Evolutionary conservation across 2,888 invertebrate species (phyloP).

Genomic region (Macrophya alboannulata): DNA sequence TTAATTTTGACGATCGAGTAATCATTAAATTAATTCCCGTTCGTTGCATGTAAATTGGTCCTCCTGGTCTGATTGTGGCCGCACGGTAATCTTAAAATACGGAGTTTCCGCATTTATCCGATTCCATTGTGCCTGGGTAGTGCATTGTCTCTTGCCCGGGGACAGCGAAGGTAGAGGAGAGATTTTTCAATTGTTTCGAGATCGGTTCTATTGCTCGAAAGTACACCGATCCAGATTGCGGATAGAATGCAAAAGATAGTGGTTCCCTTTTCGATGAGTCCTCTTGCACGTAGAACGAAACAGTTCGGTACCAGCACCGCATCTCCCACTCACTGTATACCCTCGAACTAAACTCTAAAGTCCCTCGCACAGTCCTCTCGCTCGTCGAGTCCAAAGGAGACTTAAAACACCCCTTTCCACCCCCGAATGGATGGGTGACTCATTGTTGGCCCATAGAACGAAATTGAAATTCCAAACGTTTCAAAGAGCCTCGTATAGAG

Average conservation of each 20-base stretch:
- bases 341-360: constrained; percentile 11
- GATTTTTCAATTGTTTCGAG: constrained; percentile 48
- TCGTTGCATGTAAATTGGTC: neutral
- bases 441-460: constrained; percentile 7
- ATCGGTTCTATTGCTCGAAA: constrained; percentile 24
- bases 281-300: neutral
- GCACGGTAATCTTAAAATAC: neutral
- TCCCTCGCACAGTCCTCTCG: neutral
- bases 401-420: constrained; percentile 41
- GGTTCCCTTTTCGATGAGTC: neutral
- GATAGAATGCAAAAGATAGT: constrained; percentile 25
- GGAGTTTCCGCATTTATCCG: constrained; percentile 13
- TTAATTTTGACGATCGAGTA: neutral
- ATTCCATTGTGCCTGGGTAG: constrained; percentile 23
- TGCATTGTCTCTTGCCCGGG: constrained; percentile 35
- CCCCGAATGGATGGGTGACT: constrained; percentile 25
- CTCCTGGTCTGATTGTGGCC: neutral
- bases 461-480: constrained; percentile 52
- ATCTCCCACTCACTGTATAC: constrained; percentile 9
- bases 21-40: neutral
- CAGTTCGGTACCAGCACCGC: neutral
- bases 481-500: constrained; percentile 24
- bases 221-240: constrained; percentile 26
- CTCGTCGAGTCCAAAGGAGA: neutral
- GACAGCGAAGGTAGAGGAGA: constrained; percentile 5